Percentiles rank a stretch among this genome's conserved stretches.
Evolutionary conservation across 2,113 vertebrate genomes (phyloP).

Genomic region (Archocentrus centrarchus): DNA sequence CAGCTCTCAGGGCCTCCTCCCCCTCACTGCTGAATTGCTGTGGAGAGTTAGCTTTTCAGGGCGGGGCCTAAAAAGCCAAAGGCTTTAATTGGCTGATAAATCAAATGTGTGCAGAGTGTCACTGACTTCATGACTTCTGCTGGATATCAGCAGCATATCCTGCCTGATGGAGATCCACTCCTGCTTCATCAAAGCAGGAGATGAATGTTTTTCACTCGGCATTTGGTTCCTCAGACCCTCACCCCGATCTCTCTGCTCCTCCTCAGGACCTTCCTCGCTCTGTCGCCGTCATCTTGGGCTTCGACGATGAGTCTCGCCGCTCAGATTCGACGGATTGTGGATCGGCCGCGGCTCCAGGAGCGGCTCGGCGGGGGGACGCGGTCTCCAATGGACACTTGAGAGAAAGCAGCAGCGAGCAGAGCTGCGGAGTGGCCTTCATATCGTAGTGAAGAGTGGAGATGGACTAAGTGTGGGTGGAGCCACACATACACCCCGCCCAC

Average conservation of each 20-base stretch:
- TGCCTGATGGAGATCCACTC: too few species aligned
- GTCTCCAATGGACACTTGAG: constrained; percentile 78
- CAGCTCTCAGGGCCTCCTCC: too few species aligned
- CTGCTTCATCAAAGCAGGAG: too few species aligned
- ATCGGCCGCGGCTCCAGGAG: neutral
- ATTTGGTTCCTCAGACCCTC: neutral
- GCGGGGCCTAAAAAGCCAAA: too few species aligned
- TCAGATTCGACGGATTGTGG: constrained; percentile 53
- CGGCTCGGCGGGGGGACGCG: constrained; percentile 59
- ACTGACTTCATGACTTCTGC: too few species aligned
- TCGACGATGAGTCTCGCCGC: constrained; percentile 74
- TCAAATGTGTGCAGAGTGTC: too few species aligned
- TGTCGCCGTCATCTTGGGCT: constrained; percentile 86
- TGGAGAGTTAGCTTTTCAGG: too few species aligned
- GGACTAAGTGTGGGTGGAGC: constrained; percentile 43
- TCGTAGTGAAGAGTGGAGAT: constrained; percentile 71
- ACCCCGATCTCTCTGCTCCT: neutral
- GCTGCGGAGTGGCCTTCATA: constrained; percentile 79
- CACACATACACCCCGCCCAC: constrained; percentile 5
- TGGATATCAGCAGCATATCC: too few species aligned
- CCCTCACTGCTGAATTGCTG: too few species aligned
- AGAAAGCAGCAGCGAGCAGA: constrained; percentile 62
- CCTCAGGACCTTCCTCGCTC: constrained; percentile 88
- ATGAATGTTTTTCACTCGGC: too few species aligned
- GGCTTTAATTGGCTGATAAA: too few species aligned